phyloP scores from a whole-genome alignment of 2,888 invertebrate species.

The Eupithecia abbreviata region DNA sequence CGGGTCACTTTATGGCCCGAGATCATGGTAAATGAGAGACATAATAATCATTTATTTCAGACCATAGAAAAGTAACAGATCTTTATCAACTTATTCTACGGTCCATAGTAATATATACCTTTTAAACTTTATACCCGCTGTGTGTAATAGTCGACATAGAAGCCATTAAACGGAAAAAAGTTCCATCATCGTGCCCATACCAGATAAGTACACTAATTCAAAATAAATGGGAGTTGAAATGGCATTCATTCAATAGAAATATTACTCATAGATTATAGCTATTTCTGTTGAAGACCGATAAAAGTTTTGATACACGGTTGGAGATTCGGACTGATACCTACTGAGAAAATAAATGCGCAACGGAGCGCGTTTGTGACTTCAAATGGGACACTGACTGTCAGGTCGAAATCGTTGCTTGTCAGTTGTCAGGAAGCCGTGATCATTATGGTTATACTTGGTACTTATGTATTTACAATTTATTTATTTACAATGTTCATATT shows the following conservation, averaged over 20 bases:
- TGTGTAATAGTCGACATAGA: neutral
- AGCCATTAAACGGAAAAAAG: neutral
- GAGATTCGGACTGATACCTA: neutral
- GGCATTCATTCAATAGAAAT: constrained; percentile 32
- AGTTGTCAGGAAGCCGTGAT: too few relatives aligned
- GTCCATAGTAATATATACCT: too few relatives aligned
- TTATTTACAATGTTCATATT: too few relatives aligned
- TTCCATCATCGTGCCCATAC: constrained; percentile 3
- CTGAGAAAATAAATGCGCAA: neutral
- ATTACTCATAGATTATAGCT: constrained; percentile 35
- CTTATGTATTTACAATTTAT: neutral
- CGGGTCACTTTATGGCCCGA: too few relatives aligned
- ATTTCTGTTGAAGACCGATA: constrained; percentile 35
- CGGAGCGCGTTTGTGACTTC: neutral
- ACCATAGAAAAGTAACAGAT: too few relatives aligned
- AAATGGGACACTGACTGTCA: neutral
- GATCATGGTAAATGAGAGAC: too few relatives aligned
- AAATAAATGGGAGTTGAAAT: constrained; percentile 32
- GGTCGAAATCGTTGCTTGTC: neutral
- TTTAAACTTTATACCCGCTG: neutral
- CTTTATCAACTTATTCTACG: too few relatives aligned
- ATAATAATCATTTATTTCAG: too few relatives aligned
- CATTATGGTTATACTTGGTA: too few relatives aligned
- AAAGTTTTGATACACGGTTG: constrained; percentile 2
- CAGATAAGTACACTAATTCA: constrained; percentile 17